Evolutionary conservation across 2,113 vertebrate genomes (phyloP).

Genomic region (Carassius auratus): DNA sequence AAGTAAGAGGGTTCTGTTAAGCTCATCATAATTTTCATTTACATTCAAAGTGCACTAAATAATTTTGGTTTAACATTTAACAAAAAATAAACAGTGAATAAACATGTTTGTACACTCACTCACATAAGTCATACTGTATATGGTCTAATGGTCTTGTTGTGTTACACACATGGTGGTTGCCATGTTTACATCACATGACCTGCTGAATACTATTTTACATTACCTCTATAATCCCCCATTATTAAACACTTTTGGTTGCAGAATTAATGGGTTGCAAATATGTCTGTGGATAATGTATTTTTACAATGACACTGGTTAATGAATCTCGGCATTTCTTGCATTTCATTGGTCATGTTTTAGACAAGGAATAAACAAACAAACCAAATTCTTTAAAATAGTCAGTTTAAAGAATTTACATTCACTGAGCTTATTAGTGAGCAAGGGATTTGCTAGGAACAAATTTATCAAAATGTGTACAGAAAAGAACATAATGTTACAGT

Average conservation of each 20-base stretch:
- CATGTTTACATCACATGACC: slow-evolving; percentile 4
- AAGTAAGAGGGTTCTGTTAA: slow-evolving; percentile 1
- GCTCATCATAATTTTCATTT: not conserved
- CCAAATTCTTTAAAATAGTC: too few species aligned
- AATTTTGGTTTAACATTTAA: not conserved
- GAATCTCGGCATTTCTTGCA: not conserved
- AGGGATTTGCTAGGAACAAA: not conserved
- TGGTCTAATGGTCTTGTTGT: not conserved
- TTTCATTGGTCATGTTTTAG: not conserved
- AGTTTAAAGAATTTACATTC: not conserved
- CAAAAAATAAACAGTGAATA: not conserved
- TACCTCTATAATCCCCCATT: not conserved
- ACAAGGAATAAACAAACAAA: not conserved
- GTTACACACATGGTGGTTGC: not conserved
- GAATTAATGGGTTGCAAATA: not conserved
- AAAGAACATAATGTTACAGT: not conserved
- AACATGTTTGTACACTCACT: not conserved
- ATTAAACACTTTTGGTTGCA: not conserved
- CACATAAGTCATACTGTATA: not conserved
- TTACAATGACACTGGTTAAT: not conserved
- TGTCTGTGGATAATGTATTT: not conserved
- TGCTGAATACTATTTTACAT: not conserved
- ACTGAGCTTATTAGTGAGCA: not conserved
- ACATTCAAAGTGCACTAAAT: not conserved
- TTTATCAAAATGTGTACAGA: not conserved